Evolutionary conservation across 1,140 invertebrate genomes (phyloP), one percentile per base, ranked within the genome.

Genomic region (Pristionchus pacificus): DNA sequence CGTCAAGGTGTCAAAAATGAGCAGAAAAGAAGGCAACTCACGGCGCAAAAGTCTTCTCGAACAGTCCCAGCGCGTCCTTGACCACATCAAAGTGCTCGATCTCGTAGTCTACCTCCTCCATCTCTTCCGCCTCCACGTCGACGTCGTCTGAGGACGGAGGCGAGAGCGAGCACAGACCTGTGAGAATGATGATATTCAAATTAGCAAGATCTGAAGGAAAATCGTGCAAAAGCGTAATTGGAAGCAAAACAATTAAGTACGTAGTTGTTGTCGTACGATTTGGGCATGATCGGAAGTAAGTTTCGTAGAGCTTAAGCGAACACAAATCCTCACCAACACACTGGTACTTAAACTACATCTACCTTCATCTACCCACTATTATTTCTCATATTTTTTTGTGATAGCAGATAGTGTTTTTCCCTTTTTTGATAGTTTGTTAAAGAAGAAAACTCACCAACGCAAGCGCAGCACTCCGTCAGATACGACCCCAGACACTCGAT

Each of bases 381-480:
- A 6, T 6, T 49, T 49, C 38, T 19, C 38, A 6, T 49, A 49
- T 49, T 49, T 6, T 49, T 6, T 6, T 49, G 38, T 49, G 38
- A 49, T 10, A 19, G 38, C 38, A 49, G 6, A 61, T n/a, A 10
- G n/a, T 61, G 60, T n/a, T 6, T 61, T 6, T 61, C 27, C n/a
- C 6, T 28, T 6, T 10, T 28, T 31, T 28, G 30, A 15, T 28
- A 31, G n/a, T n/a, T n/a, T n/a, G n/a, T n/a, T n/a, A n/a, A n/a
- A n/a, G n/a, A n/a, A n/a, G n/a, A n/a, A 61, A 61, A 55, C 64
- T 25, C 30, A 65, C 64, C 64, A 49, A 65, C 64, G 64, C 64
- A 65, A 55, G 64, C 30, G 64, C 64, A 65, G 64, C 64, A 65
- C 64, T 65, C 32, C 38, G 25, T 14, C n/a, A 65, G 55, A 14